Base-by-base conservation (phyloP, 2,888 invertebrate genomes). In the Polymixis lichenea region DNA sequence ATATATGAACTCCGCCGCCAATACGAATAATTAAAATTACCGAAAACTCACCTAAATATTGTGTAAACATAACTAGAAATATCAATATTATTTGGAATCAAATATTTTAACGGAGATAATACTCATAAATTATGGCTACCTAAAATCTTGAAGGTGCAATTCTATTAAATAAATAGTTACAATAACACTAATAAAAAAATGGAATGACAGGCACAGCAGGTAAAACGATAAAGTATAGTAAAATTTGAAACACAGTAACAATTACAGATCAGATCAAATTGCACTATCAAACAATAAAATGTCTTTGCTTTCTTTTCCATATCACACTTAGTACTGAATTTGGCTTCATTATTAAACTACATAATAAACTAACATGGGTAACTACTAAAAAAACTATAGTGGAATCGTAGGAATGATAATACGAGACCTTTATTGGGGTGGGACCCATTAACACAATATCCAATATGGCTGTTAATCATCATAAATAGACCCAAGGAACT, bases 261-360 rank as follows among this genome's bases (percentile, higher is more conserved):
- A 92, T 92, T 90, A 91, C 90, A 93, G 89, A 93, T 95, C 96
- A 94, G 93, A 94, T 94, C 93, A 92, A 92, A 92, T 93, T 93
- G 90, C 92, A 92, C 93, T 93, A 90, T 87, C 78, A 90, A 90
- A 89, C 83, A 87, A 84, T 80, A 82, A 85, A 75, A 91, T 89
- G 89, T 94, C 92, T 94, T 93, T 93, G 89, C 89, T 92, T 89
- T 77, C 61, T 80, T 89, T 90, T 90, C 84, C 82, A 89, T 93
- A 95, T 95, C 95, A 95, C 95, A 95, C 92, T 92, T 89, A 89
- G 89, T 91, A 90, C 88, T 89, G 87, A 95, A 94, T 96, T 95
- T 96, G 95, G 95, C 95, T 94, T 94, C 88, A 86, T 89, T 90
- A 88, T 90, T 87, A 91, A 84, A 87, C 89, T 90, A 89, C 83